Base-by-base conservation (phyloP, 1,140 invertebrate species). In the Sycophila sp. region DNA sequence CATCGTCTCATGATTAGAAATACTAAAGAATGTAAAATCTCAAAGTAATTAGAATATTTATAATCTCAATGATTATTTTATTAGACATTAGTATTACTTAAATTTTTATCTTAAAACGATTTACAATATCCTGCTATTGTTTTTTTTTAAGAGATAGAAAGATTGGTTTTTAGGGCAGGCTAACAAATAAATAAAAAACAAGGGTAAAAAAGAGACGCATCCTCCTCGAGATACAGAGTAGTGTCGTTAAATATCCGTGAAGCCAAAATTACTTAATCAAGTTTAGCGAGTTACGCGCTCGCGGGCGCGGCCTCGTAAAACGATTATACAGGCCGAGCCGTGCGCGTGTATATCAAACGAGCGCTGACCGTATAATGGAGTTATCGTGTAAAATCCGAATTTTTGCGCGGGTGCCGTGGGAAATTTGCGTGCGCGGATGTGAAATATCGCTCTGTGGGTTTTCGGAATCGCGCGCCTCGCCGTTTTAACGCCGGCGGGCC, bases 371-470 rank as follows among this genome's bases (percentile, higher is more conserved):
- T 7, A 42, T 36, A 55, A 66, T 66, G 8, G 49, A 42, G 49
- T 66, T 55, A 55, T 55, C 34, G n/a, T 38, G 49, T 66, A 58
- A 67, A 45, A 45, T 58, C 36, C 38, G 64, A 42, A 55, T 55
- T 49, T 55, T 42, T 60, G 4, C 26, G 4, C 11, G 7, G 4
- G 26, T 15, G n/a, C 15, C 3, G 28, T 19, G n/a, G 15, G 28
- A 45, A 26, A 17, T 55, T 55, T 15, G 8, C 19, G n/a, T 32
- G 4, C 22, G 34, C 4, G 56, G 26, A 60, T 53, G 40, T 64
- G 60, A 64, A 64, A 64, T 64, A 64, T 64, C 8, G 45, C 60
- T n/a, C n/a, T 51, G 60, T 64, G 45, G 60, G 45, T 64, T 64
- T 64, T 64, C 19, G 19, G 45, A 45, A 51, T 62, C 60, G 60